A percentile compares a stretch with the other conserved stretches of the same genome.
phyloP scores from a whole-genome alignment of 1,140 invertebrate species.

The Lordiphosa mommai region DNA sequence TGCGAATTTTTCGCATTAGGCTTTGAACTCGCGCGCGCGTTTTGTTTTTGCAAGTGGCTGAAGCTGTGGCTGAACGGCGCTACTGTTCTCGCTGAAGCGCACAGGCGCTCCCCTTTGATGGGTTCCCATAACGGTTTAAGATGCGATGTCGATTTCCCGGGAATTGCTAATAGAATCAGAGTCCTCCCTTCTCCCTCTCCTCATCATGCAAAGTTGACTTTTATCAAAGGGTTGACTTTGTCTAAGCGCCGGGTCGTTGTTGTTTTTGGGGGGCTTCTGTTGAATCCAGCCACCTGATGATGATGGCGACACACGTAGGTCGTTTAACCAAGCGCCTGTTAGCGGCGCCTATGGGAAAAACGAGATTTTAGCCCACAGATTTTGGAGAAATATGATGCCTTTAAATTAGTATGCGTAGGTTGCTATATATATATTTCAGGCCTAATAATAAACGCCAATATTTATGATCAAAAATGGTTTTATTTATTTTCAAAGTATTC shows the following conservation, averaged over 20 bases:
- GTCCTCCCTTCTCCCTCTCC: background rate
- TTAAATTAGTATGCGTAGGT: too few species aligned
- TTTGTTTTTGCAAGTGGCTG: conserved; percentile 41
- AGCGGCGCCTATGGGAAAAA: conserved; percentile 60
- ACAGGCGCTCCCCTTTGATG: conserved; percentile 69
- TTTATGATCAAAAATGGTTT: too few species aligned
- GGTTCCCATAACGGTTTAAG: conserved; percentile 57
- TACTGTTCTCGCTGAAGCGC: conserved; percentile 71
- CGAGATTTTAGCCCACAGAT: too few species aligned
- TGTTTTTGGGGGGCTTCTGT: background rate
- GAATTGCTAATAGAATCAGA: conserved; percentile 74
- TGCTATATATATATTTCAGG: too few species aligned
- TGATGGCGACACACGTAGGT: conserved; percentile 57
- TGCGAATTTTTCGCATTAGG: conserved; percentile 76
- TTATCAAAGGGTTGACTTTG: conserved; percentile 73
- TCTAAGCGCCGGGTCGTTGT: conserved; percentile 37
- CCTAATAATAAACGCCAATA: too few species aligned
- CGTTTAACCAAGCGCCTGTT: conserved; percentile 55
- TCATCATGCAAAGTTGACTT: conserved; percentile 18
- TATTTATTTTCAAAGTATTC: too few species aligned
- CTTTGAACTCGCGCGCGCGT: conserved; percentile 63
- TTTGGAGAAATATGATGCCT: too few species aligned
- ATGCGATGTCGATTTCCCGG: conserved; percentile 62
- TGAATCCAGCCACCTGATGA: conserved; percentile 52
- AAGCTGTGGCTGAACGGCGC: conserved; percentile 38